Evolutionary conservation across 1,140 invertebrate species (phyloP), one percentile per base, ranked within the genome.

Genomic region (Drosophila pruinosa): DNA sequence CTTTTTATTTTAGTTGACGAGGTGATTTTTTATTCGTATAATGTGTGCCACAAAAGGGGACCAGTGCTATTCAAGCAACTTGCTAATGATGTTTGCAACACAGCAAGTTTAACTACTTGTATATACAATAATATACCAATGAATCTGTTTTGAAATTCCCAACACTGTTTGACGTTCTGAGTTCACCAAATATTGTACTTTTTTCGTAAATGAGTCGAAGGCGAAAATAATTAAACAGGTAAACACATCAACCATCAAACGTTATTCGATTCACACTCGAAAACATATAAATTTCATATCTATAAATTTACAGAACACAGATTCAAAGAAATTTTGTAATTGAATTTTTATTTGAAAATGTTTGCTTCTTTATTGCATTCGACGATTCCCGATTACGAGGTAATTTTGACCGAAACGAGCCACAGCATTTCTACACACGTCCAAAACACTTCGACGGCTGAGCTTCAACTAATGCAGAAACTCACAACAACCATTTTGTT

Each of bases 371-470:
- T 21, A 19, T 24, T 26, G 24, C 50, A 31, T 41, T 50, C 15
- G 34, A 41, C 41, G 67, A 56, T 8, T 58, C 57, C 38, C 61
- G 21, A 19, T 64, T 64, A 56, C 61, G 61, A 71, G 52, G 21
- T 38, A 36, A 45, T 52, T 57, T 15, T n/a, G 34, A 31, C 39
- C 81, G 74, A 61, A 38, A 45, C 52, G 57, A 62, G 82, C 81
- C 82, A 64, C 77, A 81, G 43, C 82, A 80, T 86, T 76, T 76
- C 53, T 74, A 65, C 77, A 81, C 56, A 86, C 77, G 81, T 68
- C 64, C 74, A 45, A 77, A 75, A 68, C 81, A 75, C 70, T 81
- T 74, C 81, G 82, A 81, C 81, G 82, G 74, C 67, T 81, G 73
- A 88, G 81, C 82, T 88, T 86, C 73, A 86, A 86, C 81, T 72